phyloP scores from a whole-genome alignment of 2,113 vertebrate species.

The Osmerus eperlanus region DNA sequence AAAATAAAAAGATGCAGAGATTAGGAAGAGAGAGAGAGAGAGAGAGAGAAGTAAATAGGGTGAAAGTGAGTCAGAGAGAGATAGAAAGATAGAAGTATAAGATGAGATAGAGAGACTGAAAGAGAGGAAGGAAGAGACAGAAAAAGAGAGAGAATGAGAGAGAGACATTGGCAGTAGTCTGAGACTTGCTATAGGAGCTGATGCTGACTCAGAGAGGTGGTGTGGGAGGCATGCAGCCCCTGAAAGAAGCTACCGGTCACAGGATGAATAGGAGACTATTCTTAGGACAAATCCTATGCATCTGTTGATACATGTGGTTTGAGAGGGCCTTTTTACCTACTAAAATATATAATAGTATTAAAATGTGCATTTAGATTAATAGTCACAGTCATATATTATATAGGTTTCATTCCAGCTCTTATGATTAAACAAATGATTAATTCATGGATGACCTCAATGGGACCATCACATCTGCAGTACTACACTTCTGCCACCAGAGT shows the following conservation, averaged over 20 bases:
- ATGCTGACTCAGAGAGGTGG: slow-evolving; percentile 58
- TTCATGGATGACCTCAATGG: too few relatives aligned
- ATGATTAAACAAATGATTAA: too few relatives aligned
- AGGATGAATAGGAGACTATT: too few relatives aligned
- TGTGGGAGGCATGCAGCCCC: slow-evolving; percentile 55
- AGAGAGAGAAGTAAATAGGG: slow-evolving; percentile 11
- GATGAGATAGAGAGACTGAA: not conserved
- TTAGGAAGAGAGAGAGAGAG: too few relatives aligned
- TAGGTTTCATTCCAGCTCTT: too few relatives aligned
- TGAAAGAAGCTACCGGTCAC: slow-evolving; percentile 23
- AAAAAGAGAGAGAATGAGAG: not conserved
- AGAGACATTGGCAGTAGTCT: slow-evolving; percentile 43
- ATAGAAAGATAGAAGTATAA: not conserved
- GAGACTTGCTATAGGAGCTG: slow-evolving; percentile 56
- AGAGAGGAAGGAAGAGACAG: not conserved
- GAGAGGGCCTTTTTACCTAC: not conserved
- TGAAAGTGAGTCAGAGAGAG: slow-evolving; percentile 24
- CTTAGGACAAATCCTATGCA: too few relatives aligned
- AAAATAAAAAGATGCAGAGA: too few relatives aligned
- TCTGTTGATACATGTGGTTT: not conserved
- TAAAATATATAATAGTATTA: too few relatives aligned
- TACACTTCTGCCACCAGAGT: too few relatives aligned
- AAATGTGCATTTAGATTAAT: too few relatives aligned
- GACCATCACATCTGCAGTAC: too few relatives aligned
- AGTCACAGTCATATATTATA: too few relatives aligned